A percentile compares a stretch with the other conserved stretches of the same genome.
Conservation (phyloP, 2,797 vertebrate species). For the Silurus lanzhouensis region DNA sequence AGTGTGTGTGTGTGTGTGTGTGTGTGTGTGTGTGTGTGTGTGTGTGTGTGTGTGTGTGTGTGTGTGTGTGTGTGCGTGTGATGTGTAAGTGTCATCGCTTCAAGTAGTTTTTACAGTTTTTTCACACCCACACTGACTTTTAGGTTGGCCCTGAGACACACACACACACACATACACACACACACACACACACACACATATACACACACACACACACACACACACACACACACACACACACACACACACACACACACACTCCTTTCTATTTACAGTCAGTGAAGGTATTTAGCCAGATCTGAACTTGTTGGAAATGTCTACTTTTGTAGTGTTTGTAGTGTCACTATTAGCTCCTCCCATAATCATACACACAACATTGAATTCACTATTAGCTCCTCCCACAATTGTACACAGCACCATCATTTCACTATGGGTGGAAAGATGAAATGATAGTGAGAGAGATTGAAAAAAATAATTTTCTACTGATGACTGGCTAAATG, state of each 20-base stretch:
- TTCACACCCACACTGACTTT: neutral
- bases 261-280: neutral
- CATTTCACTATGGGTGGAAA: too few species aligned
- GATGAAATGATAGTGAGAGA: too few species aligned
- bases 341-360: too few species aligned
- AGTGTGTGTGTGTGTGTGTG: slow-evolving; percentile 7
- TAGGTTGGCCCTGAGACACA: neutral
- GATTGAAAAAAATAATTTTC: too few species aligned
- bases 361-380: too few species aligned
- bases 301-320: neutral
- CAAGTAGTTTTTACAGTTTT: neutral
- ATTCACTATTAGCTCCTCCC: too few species aligned
- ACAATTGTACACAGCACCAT: too few species aligned
- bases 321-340: too few species aligned
- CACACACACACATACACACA: neutral
- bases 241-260: neutral
- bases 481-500: too few species aligned
- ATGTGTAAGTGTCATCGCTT: slow-evolving; percentile 1
- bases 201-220: neutral
- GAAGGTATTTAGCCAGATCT: neutral
- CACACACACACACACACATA: neutral
- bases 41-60: too few species aligned
- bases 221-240: neutral
- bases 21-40: slow-evolving; percentile 19
- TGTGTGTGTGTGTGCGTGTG: neutral